phyloP scores from a whole-genome alignment of 2,113 vertebrate species.

The Gobio gobio region DNA sequence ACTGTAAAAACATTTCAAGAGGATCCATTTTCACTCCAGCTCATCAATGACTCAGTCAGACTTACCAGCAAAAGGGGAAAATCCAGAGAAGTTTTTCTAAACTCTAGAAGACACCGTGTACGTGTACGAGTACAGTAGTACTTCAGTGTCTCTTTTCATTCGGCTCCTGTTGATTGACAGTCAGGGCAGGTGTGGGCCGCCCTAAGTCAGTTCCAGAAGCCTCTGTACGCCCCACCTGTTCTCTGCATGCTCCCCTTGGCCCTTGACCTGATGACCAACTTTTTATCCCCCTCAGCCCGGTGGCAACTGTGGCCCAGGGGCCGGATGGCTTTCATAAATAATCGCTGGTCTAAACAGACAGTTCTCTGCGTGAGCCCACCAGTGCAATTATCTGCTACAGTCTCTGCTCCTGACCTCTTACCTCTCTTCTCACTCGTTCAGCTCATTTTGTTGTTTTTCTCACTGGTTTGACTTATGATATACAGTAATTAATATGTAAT shows the following conservation, averaged over 20 bases:
- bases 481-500: slow-evolving; percentile 39
- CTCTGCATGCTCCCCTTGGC: slow-evolving; percentile 71
- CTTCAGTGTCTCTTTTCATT: slow-evolving; percentile 30
- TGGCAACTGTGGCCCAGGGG: slow-evolving; percentile 62
- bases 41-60: not conserved
- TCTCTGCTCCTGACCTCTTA: slow-evolving; percentile 59
- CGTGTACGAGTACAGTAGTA: not conserved
- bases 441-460: slow-evolving; percentile 39
- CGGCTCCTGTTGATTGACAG: slow-evolving; percentile 71
- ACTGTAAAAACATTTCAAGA: slow-evolving; percentile 32
- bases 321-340: slow-evolving; percentile 69
- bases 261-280: slow-evolving; percentile 84
- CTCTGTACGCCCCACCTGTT: slow-evolving; percentile 77
- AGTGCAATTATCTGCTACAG: slow-evolving; percentile 60
- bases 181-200: slow-evolving; percentile 76
- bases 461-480: slow-evolving; percentile 28
- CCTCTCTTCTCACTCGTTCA: slow-evolving; percentile 46
- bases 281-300: slow-evolving; percentile 68
- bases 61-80: slow-evolving; percentile 16
- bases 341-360: slow-evolving; percentile 37
- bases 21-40: slow-evolving; percentile 31
- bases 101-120: not conserved
- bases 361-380: slow-evolving; percentile 57
- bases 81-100: slow-evolving; percentile 19
- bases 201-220: slow-evolving; percentile 63